Percentiles rank a stretch among this genome's conserved stretches.
Evolutionary conservation across 2,113 vertebrate genomes (phyloP).

Genomic region (Pelvicachromis taeniatus): DNA sequence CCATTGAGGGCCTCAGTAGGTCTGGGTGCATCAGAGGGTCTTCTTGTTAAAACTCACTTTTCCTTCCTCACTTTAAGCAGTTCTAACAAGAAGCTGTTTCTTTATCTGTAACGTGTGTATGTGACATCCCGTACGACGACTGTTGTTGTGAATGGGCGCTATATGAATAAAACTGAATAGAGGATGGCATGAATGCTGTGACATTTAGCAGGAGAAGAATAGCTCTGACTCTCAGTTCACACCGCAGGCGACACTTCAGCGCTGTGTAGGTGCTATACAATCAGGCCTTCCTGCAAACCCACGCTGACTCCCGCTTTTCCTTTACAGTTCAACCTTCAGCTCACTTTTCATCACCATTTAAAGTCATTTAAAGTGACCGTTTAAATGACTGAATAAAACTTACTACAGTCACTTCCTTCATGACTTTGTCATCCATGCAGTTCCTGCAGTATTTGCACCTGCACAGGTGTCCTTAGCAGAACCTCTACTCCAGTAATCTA

Average conservation of each 20-base stretch:
- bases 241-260: background rate
- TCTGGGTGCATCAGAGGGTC: background rate
- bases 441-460: background rate
- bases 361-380: background rate
- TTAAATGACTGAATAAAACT: background rate
- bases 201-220: constrained; percentile 9
- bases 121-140: background rate
- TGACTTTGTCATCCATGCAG: background rate
- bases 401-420: background rate
- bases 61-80: background rate
- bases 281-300: background rate
- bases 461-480: background rate
- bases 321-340: background rate
- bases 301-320: background rate
- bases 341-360: background rate
- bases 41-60: background rate
- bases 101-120: background rate
- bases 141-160: background rate
- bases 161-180: background rate
- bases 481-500: background rate
- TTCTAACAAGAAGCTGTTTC: background rate
- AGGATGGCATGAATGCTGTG: background rate
- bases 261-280: background rate
- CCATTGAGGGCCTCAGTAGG: background rate
- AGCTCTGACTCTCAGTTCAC: constrained; percentile 7